Conservation (phyloP, 2,113 vertebrate species). For the Peromyscus californicus region DNA sequence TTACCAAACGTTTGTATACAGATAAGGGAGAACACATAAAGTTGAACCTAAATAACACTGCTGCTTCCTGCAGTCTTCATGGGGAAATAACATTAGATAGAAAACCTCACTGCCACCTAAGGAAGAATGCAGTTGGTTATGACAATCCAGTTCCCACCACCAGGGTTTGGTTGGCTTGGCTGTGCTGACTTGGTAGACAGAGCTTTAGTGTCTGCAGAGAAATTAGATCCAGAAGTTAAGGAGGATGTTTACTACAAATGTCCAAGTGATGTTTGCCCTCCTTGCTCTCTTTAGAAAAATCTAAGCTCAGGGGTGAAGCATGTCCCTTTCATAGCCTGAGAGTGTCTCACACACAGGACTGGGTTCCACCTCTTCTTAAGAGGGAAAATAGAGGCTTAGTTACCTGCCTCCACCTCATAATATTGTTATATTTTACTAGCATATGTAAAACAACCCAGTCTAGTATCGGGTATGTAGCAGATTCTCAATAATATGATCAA, state of each 20-base stretch:
- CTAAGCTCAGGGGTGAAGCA: background rate
- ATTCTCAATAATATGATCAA: background rate
- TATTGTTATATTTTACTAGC: background rate
- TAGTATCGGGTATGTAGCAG: background rate
- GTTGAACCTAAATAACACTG: background rate
- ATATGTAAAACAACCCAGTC: background rate
- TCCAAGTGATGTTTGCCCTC: background rate
- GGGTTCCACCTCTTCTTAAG: background rate
- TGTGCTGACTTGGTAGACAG: background rate
- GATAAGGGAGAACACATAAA: background rate
- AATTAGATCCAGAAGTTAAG: background rate
- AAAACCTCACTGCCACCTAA: constrained; percentile 14
- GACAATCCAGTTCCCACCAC: background rate
- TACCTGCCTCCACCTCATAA: background rate
- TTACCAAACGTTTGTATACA: background rate
- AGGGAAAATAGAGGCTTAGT: background rate
- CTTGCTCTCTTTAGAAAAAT: background rate
- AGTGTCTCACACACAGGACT: background rate
- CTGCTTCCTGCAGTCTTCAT: background rate
- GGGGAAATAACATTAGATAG: constrained; percentile 28
- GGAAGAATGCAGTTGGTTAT: background rate
- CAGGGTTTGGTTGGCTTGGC: background rate
- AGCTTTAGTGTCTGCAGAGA: background rate
- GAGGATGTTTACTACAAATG: background rate
- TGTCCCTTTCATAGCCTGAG: background rate